Evolutionary conservation across 1,140 invertebrate species (phyloP).

Genomic region (Leptinotarsa undecemlineata): DNA sequence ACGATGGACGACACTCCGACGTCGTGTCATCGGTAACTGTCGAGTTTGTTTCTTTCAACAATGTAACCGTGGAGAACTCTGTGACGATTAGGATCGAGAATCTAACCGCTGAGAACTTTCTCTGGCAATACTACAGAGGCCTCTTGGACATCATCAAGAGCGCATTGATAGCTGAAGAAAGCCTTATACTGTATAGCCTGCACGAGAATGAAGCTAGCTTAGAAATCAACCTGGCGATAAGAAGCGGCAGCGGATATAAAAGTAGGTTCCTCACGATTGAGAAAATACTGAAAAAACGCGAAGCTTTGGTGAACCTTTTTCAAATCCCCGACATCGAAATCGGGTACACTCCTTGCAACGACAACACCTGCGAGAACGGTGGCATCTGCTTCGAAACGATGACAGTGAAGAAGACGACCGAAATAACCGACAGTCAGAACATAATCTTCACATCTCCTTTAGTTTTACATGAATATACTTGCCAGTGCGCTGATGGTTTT

Average conservation of each 20-base stretch:
- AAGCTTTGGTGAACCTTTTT: conserved; percentile 66
- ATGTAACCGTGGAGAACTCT: conserved; percentile 80
- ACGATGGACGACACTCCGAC: conserved; percentile 85
- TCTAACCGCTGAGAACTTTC: conserved; percentile 72
- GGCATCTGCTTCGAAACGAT: conserved; percentile 76
- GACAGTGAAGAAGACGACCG: conserved; percentile 68
- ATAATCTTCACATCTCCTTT: conserved; percentile 81
- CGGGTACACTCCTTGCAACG: conserved; percentile 74
- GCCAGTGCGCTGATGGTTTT: conserved; percentile 79
- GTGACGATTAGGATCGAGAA: conserved; percentile 75
- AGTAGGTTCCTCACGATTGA: conserved; percentile 66
- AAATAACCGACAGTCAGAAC: conserved; percentile 75
- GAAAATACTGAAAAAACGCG: conserved; percentile 65
- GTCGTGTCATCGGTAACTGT: conserved; percentile 83
- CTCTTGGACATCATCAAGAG: conserved; percentile 73
- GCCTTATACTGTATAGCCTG: conserved; percentile 73
- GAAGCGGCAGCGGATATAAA: conserved; percentile 61
- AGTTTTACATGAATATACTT: conserved; percentile 76
- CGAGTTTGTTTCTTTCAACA: conserved; percentile 79
- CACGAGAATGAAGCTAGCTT: conserved; percentile 65
- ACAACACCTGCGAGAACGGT: conserved; percentile 72
- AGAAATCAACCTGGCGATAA: conserved; percentile 72
- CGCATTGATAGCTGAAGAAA: conserved; percentile 66
- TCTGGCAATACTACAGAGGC: conserved; percentile 73
- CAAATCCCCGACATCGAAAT: conserved; percentile 62